phyloP scores from a whole-genome alignment of 30 jellyfish, hydroid and myxozoan genomes.

The Sanderia malayensis region DNA sequence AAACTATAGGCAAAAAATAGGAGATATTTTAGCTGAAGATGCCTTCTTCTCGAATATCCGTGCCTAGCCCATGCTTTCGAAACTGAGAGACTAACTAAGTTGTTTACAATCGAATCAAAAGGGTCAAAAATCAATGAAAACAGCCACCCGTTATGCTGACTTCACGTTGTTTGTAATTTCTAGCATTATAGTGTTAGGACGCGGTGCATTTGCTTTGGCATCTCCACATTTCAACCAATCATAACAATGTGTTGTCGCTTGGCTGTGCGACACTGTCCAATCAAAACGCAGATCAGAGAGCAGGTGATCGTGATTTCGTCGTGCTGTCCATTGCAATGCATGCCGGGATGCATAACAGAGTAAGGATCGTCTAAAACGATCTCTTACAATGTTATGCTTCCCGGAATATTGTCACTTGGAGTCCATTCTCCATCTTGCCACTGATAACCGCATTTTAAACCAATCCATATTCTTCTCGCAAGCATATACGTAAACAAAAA shows the following conservation, averaged over 20 bases:
- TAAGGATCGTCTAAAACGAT: conserved; percentile 72
- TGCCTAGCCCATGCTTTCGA: too few species aligned
- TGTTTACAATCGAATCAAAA: conserved; percentile 31
- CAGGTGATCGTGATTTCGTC: background rate
- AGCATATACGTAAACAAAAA: too few species aligned
- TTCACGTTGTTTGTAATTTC: conserved; percentile 36
- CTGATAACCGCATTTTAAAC: too few species aligned
- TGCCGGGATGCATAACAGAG: conserved; percentile 83
- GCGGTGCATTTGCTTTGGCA: conserved; percentile 26
- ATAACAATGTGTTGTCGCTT: background rate
- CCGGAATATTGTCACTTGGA: conserved; percentile 72
- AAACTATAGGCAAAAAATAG: too few species aligned
- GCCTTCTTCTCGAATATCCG: too few species aligned
- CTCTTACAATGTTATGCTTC: conserved; percentile 99
- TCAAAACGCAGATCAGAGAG: background rate
- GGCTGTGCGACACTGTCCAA: background rate
- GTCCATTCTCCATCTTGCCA: too few species aligned
- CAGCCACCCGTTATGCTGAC: conserved; percentile 48
- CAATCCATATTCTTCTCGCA: too few species aligned
- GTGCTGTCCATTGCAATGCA: conserved; percentile 1
- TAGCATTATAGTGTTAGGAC: conserved; percentile 55
- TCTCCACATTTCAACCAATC: background rate
- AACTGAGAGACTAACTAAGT: background rate
- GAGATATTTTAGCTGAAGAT: too few species aligned
- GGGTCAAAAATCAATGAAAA: conserved; percentile 33